phyloP scores from a whole-genome alignment of 1,140 invertebrate genomes.

The Heliconius hewitsoni region DNA sequence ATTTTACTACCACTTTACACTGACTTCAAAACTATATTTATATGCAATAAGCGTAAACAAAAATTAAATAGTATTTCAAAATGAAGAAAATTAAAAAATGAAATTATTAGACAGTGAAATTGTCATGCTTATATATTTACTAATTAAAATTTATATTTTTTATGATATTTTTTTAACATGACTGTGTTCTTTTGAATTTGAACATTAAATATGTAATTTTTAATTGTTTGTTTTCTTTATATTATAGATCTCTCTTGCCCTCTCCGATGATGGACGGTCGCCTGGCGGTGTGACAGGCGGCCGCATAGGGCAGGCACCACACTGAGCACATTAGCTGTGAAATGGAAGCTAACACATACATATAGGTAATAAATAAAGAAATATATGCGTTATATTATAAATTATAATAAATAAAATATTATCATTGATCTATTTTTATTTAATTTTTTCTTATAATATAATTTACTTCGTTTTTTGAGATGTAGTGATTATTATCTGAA shows the following conservation, averaged over 20 bases:
- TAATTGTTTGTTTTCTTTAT: background rate
- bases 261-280: conserved; percentile 61
- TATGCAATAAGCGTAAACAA: no score
- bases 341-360: conserved; percentile 24
- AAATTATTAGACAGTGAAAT: no score
- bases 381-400: background rate
- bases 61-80: no score
- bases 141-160: no score
- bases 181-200: no score
- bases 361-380: conserved; percentile 1
- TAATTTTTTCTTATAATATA: background rate
- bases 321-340: conserved; percentile 49
- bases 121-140: no score
- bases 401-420: conserved; percentile 4
- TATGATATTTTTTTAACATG: no score
- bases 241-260: conserved; percentile 67
- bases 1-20: no score
- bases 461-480: background rate
- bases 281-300: conserved; percentile 64
- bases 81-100: no score
- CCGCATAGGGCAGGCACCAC: conserved; percentile 37
- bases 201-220: background rate
- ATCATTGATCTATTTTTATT: conserved; percentile 5
- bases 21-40: no score
- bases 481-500: background rate